Conservation (phyloP, 2,888 invertebrate genomes). For the Hartigia nigra region DNA sequence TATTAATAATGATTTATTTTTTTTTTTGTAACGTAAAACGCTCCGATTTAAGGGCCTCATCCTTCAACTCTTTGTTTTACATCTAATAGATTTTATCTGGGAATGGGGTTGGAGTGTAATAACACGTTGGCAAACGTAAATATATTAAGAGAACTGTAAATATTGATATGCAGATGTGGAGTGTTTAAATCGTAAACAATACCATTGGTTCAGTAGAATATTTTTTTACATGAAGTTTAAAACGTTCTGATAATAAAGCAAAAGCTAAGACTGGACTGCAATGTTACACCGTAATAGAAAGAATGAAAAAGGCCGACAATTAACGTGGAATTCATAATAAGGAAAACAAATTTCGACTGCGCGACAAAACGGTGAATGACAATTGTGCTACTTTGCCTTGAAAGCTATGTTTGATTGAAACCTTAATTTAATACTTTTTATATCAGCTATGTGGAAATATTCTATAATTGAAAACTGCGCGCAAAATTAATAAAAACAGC, state of each 20-base stretch:
- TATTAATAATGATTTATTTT: not conserved
- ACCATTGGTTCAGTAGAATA: not conserved
- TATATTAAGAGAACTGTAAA: not conserved
- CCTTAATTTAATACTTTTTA: not conserved
- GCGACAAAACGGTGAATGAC: not conserved
- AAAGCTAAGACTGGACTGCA: not conserved
- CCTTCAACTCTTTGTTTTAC: not conserved
- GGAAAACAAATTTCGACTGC: not conserved
- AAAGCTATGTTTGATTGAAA: not conserved
- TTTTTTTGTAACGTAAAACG: not conserved
- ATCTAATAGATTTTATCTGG: not conserved
- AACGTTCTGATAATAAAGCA: not conserved
- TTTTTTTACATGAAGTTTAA: not conserved
- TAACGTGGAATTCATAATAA: not conserved
- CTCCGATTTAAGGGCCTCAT: not conserved
- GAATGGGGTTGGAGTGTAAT: not conserved
- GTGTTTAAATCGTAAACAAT: not conserved
- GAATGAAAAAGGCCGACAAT: not conserved
- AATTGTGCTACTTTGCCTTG: not conserved
- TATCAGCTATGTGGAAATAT: too few relatives aligned
- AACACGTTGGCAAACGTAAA: not conserved
- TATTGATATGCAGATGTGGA: not conserved
- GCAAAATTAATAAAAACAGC: not conserved
- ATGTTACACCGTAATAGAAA: not conserved
- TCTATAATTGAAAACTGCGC: not conserved